phyloP scores from a whole-genome alignment of 2,797 vertebrate species.

The Pelobates cultripes region DNA sequence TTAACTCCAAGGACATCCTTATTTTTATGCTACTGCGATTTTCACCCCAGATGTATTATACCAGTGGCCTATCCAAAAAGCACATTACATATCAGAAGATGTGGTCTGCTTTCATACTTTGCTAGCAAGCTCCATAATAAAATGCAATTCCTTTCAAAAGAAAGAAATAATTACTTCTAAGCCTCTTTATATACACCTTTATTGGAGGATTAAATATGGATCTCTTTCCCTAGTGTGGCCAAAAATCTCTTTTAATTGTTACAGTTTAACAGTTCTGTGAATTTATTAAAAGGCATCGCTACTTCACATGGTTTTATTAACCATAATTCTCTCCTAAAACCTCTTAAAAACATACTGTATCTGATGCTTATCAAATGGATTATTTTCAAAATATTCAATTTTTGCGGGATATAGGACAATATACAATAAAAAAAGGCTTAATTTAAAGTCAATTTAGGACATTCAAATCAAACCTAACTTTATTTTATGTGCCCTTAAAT shows the following conservation, averaged over 20 bases:
- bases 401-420: no score
- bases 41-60: no score
- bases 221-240: constrained; percentile 16
- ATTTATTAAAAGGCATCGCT: background rate
- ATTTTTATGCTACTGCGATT: no score
- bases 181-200: constrained; percentile 37
- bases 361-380: background rate
- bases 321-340: constrained; percentile 37
- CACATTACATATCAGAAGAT: background rate
- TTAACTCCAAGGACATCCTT: no score
- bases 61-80: no score
- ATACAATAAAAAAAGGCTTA: no score
- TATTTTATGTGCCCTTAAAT: no score
- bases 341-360: constrained; percentile 23
- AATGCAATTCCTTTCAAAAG: constrained; percentile 23
- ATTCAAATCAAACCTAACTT: no score
- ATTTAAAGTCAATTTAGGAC: no score
- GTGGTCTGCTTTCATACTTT: background rate
- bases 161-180: constrained; percentile 42
- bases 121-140: constrained; percentile 35
- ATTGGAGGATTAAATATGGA: constrained; percentile 38
- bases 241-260: constrained; percentile 36
- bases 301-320: constrained; percentile 33
- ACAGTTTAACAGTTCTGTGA: constrained; percentile 39
- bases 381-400: constrained; percentile 19